Percentiles rank a stretch among this genome's conserved stretches.
phyloP scores from a whole-genome alignment of 2,113 vertebrate genomes.

The Machaerirhynchus nigripectus region DNA sequence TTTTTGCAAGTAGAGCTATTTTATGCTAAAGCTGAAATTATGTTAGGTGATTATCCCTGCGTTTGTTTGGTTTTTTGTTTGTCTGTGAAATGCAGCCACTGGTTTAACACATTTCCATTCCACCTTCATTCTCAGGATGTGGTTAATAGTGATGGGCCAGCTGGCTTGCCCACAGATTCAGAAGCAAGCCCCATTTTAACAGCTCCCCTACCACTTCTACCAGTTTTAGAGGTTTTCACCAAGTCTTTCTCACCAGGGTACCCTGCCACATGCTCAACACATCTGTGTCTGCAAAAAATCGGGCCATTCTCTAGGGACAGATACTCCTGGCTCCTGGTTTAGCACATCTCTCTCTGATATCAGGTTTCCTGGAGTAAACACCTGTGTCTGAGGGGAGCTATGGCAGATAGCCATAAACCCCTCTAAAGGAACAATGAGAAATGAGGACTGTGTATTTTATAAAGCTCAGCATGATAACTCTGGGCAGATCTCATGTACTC shows the following conservation, averaged over 20 bases:
- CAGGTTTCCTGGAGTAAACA: not conserved
- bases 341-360: not conserved
- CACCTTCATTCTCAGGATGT: not conserved
- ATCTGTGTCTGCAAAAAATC: not conserved
- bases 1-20: not conserved
- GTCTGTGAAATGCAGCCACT: not conserved
- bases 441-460: not conserved
- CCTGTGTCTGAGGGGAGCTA: not conserved
- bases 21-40: not conserved
- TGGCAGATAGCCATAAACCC: not conserved
- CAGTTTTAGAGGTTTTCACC: not conserved
- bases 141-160: not conserved
- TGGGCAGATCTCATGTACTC: not conserved
- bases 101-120: not conserved
- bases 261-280: not conserved
- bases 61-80: not conserved
- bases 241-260: not conserved
- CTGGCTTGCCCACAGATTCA: not conserved
- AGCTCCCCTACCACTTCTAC: not conserved
- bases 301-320: not conserved
- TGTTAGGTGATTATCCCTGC: not conserved
- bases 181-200: not conserved
- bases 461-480: not conserved
- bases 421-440: not conserved
- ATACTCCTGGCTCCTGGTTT: not conserved